Base-by-base conservation (phyloP, 2,113 vertebrate species). In the Percina caprodes region DNA sequence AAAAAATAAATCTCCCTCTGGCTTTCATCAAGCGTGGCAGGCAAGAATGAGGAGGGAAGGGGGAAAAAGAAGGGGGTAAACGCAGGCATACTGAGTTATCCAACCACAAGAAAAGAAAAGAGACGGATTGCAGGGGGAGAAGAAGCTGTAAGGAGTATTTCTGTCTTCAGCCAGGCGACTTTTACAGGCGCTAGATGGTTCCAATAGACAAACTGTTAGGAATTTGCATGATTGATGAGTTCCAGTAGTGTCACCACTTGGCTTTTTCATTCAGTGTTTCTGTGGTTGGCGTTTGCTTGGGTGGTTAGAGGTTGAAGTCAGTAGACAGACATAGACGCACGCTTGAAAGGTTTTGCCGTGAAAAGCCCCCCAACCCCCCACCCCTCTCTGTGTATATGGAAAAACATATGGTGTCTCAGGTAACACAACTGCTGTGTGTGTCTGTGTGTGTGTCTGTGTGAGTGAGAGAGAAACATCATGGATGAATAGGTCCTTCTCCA, bases 21-120 rank as follows among this genome's bases (percentile, higher is more conserved):
- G 91, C 86, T 92, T 93, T 84, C 85, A 90, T 93, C 92, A 92
- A 90, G 89, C 49, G 45, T 89, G 85, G 91, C 80, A 80, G 84
- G 84, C 70, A 63, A 74, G 69, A 70, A 78, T 45, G 69, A 52
- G 56, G 73, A 63, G 80, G 58, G 76, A 21, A 62, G 59, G 45
- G 49, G 58, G 19, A 23, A 80, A 74, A 35, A 26, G 21, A 24
- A 30, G 67, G 23, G 23, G 13, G 35, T 26, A 60, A 45, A 66
- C 2, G n/a, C 59, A 73, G 67, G 75, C 71, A 72, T 71, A 48
- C 61, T 80, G 66, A 81, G 54, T 85, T 58, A 39, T 74, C 54
- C 63, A 80, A 79, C 55, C 75, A 61, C 67, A 82, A 84, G 60
- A 68, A 79, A 72, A 80, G 61, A 74, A 78, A 80, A 72, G 54